Evolutionary conservation across 2,797 vertebrate species (phyloP).

Genomic region (Silurus lanzhouensis): DNA sequence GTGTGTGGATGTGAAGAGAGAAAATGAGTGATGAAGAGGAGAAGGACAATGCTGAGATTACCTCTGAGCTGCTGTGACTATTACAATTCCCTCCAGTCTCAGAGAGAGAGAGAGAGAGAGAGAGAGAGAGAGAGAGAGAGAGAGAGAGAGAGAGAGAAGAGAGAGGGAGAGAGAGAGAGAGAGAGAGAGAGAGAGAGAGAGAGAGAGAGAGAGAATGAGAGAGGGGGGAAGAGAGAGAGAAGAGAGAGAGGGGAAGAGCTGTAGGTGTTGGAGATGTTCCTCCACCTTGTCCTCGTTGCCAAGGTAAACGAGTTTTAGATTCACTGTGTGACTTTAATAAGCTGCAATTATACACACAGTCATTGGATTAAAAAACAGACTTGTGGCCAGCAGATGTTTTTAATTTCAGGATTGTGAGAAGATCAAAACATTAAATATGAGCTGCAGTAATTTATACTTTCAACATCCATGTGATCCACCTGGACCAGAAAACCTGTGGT

Average conservation of each 20-base stretch:
- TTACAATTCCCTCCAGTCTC: slow-evolving; percentile 36
- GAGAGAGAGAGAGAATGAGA: too few relatives aligned
- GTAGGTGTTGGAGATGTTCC: slow-evolving; percentile 41
- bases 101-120: background rate
- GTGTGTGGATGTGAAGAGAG: background rate
- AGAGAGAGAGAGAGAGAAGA: background rate
- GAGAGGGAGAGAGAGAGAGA: background rate
- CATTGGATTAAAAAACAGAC: background rate
- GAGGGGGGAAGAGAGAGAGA: too few relatives aligned
- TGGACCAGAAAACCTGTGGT: background rate
- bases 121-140: background rate
- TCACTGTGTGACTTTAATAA: background rate
- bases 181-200: background rate
- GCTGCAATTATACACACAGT: background rate
- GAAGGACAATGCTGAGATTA: slow-evolving; percentile 9
- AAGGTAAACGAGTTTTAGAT: slow-evolving; percentile 42
- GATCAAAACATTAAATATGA: background rate
- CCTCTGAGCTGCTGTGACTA: slow-evolving; percentile 32
- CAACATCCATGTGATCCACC: background rate
- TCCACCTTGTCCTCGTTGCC: slow-evolving; percentile 41
- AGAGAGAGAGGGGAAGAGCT: slow-evolving; percentile 10
- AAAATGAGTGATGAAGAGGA: slow-evolving; percentile 13
- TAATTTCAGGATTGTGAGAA: background rate
- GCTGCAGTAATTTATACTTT: background rate
- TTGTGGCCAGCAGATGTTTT: background rate